Percentiles rank a stretch among this genome's conserved stretches.
Conservation (phyloP, 2,113 vertebrate genomes). For the Glareola pratincola region DNA sequence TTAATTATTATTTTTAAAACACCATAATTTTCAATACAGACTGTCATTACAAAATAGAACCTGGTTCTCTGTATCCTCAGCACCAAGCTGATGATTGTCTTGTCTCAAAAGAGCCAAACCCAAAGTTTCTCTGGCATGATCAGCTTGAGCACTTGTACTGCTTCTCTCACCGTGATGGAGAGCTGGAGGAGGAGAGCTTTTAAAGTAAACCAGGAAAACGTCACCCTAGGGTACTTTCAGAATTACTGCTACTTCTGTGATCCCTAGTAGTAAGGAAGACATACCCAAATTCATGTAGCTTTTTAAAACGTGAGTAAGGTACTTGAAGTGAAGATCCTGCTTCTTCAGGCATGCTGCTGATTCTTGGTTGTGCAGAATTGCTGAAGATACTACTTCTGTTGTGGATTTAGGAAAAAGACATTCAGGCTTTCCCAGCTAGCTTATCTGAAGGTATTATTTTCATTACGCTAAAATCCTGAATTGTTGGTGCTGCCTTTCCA, state of each 20-base stretch:
- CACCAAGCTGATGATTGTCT: not conserved
- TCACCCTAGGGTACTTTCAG: not conserved
- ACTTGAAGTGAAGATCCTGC: not conserved
- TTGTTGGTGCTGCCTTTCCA: not conserved
- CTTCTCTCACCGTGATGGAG: not conserved
- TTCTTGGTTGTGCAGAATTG: not conserved
- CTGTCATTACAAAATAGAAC: not conserved
- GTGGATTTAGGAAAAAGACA: not conserved
- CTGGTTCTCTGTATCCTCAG: not conserved
- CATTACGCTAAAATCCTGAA: not conserved
- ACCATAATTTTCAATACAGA: not conserved
- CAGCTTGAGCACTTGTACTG: not conserved
- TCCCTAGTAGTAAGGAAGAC: not conserved
- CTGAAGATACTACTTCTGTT: not conserved
- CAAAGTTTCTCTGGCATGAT: not conserved
- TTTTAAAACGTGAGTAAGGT: not conserved
- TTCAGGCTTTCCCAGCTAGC: not conserved
- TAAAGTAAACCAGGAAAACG: not conserved
- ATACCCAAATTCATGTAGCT: not conserved
- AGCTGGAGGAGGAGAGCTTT: not conserved
- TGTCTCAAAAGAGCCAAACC: not conserved
- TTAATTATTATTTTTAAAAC: not conserved
- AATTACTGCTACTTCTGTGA: not conserved
- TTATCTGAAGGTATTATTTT: not conserved
- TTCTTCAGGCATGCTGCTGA: not conserved